Evolutionary conservation across 2,113 vertebrate genomes (phyloP).

Genomic region (Perca flavescens): DNA sequence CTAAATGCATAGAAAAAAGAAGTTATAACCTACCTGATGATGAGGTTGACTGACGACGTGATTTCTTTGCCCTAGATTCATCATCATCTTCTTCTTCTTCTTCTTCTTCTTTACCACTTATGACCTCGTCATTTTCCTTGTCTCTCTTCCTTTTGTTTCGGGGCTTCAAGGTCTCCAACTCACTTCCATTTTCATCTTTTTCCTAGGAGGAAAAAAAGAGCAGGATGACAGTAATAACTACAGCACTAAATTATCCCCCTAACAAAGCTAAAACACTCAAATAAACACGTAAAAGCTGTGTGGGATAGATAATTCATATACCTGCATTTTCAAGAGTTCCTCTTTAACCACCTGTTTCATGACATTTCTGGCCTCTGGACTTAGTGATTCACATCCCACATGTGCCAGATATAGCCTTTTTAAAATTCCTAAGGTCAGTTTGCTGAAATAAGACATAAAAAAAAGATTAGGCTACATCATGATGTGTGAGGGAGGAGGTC

Average conservation of each 20-base stretch:
- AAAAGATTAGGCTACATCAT: slow-evolving; percentile 8
- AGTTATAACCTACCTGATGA: slow-evolving; percentile 52
- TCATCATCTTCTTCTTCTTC: not conserved
- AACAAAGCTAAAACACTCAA: not conserved
- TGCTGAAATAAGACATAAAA: slow-evolving; percentile 61
- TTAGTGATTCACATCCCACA: slow-evolving; percentile 58
- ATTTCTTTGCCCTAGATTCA: slow-evolving; percentile 64
- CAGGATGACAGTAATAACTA: not conserved
- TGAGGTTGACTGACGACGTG: slow-evolving; percentile 31
- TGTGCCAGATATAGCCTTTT: slow-evolving; percentile 71
- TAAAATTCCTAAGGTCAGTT: slow-evolving; percentile 76
- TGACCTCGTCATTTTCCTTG: slow-evolving; percentile 47
- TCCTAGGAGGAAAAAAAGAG: slow-evolving; percentile 45
- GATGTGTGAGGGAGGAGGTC: not conserved
- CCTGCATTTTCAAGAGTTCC: slow-evolving; percentile 82
- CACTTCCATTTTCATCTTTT: slow-evolving; percentile 51
- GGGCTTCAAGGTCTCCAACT: slow-evolving; percentile 46
- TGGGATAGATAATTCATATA: slow-evolving; percentile 14
- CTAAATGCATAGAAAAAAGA: not conserved
- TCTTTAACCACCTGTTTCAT: slow-evolving; percentile 78
- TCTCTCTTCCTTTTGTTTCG: slow-evolving; percentile 78
- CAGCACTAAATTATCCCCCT: not conserved
- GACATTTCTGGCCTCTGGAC: slow-evolving; percentile 61
- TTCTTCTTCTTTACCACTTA: slow-evolving; percentile 37
- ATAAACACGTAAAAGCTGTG: not conserved